These are phyloP conservation scores for Isotomurus palustris DNA, from an alignment of 2,888 invertebrate genomes.

Conservation along the genomic window DNA sequence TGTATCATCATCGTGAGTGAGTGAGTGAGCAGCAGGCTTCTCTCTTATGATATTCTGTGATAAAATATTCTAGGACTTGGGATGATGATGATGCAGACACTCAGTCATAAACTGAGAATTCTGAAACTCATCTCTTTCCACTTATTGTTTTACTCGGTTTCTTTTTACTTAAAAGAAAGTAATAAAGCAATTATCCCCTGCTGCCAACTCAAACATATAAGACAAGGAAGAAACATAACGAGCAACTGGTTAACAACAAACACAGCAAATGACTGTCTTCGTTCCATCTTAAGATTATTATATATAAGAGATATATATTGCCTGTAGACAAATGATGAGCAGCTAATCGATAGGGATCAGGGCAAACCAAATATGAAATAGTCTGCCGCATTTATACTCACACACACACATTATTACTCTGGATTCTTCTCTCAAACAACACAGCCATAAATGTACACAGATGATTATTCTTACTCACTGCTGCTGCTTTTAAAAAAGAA, in stretches of 20 bases:
- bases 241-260: too few relatives aligned
- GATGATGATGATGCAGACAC: conserved; percentile 9
- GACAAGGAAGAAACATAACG: not conserved
- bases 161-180: conserved; percentile 8
- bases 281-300: too few relatives aligned
- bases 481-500: too few relatives aligned
- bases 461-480: too few relatives aligned
- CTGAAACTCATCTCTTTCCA: conserved; percentile 11
- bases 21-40: too few relatives aligned
- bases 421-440: too few relatives aligned
- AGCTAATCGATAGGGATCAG: conserved; percentile 9
- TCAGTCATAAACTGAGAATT: conserved; percentile 11
- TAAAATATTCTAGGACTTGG: too few relatives aligned
- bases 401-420: too few relatives aligned
- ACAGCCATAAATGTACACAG: too few relatives aligned
- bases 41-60: conserved; percentile 3
- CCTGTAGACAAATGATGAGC: not conserved
- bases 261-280: too few relatives aligned
- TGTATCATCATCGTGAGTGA: not conserved
- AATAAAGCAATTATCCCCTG: conserved; percentile 16
- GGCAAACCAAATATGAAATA: conserved; percentile 4
- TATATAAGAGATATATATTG: too few relatives aligned
- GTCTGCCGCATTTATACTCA: too few relatives aligned
- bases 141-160: conserved; percentile 7
- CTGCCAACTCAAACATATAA: conserved; percentile 6